Evolutionary conservation across 2,888 invertebrate genomes (phyloP).

Genomic region (Ornithoptera alexandrae): DNA sequence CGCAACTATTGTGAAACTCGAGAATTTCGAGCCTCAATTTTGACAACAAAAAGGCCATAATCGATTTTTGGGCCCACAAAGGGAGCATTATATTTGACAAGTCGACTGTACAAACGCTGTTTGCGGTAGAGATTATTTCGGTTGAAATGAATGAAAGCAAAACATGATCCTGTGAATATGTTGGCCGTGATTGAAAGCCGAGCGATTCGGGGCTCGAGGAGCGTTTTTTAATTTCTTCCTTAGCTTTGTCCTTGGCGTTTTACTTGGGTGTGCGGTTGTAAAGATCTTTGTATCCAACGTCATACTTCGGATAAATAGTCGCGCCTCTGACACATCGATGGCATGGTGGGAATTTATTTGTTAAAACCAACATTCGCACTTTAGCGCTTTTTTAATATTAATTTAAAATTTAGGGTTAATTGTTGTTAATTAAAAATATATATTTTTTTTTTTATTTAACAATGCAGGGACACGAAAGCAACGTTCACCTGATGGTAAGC

Average conservation of each 20-base stretch:
- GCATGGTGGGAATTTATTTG: neutral
- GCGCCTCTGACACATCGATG: constrained; percentile 32
- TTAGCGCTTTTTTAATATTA: too few species aligned
- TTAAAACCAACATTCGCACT: neutral
- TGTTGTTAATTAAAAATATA: too few species aligned
- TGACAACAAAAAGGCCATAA: constrained; percentile 80
- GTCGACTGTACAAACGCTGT: constrained; percentile 75
- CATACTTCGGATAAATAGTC: constrained; percentile 31
- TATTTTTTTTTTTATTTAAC: too few species aligned
- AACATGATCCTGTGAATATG: constrained; percentile 75
- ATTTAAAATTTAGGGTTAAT: too few species aligned
- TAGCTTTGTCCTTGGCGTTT: constrained; percentile 15
- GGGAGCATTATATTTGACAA: constrained; percentile 76
- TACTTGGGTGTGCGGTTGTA: neutral
- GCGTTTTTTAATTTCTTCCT: constrained; percentile 55
- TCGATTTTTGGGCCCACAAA: constrained; percentile 75
- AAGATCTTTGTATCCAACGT: constrained; percentile 15
- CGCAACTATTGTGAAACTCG: constrained; percentile 75
- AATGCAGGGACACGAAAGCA: too few species aligned
- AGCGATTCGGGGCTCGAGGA: constrained; percentile 56
- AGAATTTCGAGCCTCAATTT: constrained; percentile 78
- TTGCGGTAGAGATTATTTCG: constrained; percentile 80
- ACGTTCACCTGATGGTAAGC: too few species aligned
- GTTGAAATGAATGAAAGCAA: constrained; percentile 78
- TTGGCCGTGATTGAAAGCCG: constrained; percentile 73